Evolutionary conservation across 2,113 vertebrate species (phyloP).

Genomic region (Thinocorus orbignyianus): DNA sequence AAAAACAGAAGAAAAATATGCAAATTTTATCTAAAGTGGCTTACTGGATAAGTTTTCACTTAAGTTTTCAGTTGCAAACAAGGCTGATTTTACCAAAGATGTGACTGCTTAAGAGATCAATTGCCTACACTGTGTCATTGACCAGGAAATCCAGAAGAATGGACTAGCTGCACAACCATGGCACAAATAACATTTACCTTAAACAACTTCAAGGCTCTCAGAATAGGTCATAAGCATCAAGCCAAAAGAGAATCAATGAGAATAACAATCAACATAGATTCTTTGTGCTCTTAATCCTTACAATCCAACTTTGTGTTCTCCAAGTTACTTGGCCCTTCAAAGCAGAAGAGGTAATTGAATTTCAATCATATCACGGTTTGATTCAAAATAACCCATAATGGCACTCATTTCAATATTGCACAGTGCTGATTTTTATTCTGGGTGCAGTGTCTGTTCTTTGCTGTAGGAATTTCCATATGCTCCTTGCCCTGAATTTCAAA

Average conservation of each 20-base stretch:
- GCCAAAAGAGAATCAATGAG: background rate
- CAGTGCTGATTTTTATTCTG: slow-evolving; percentile 41
- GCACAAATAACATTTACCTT: background rate
- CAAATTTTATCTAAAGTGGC: background rate
- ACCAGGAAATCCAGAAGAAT: background rate
- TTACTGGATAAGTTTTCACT: background rate
- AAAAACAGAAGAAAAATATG: background rate
- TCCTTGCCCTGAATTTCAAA: slow-evolving; percentile 65
- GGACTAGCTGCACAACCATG: background rate
- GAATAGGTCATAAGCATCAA: background rate
- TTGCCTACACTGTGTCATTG: background rate
- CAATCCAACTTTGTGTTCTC: background rate
- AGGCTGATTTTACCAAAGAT: background rate
- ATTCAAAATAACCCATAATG: slow-evolving; percentile 21
- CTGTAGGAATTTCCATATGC: slow-evolving; percentile 59
- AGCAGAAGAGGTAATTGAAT: slow-evolving; percentile 29
- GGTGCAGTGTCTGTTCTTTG: background rate
- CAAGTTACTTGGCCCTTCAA: slow-evolving; percentile 9
- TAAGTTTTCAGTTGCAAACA: background rate
- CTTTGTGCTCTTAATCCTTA: slow-evolving; percentile 39
- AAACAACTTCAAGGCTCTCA: background rate
- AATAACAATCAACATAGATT: background rate
- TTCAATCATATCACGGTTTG: slow-evolving; percentile 2
- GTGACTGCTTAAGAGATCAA: background rate
- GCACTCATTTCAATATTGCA: slow-evolving; percentile 30